Evolutionary conservation across 2,888 invertebrate genomes (phyloP).

Genomic region (Saturnia pavonia): DNA sequence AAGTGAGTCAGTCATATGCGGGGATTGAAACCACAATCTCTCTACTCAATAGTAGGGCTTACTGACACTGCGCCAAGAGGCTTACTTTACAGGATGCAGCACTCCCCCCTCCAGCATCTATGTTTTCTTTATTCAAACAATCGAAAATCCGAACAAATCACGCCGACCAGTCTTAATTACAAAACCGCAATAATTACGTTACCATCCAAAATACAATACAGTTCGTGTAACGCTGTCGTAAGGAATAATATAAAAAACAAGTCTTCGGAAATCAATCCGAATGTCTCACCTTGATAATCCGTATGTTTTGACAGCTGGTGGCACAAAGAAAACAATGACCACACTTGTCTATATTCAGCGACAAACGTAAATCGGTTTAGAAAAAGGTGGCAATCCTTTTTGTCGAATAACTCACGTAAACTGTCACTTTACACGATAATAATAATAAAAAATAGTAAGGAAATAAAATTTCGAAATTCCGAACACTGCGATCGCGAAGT

Average conservation of each 20-base stretch:
- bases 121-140: not conserved
- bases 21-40: too few species aligned
- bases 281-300: slow-evolving; percentile 69
- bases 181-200: slow-evolving; percentile 14
- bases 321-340: slow-evolving; percentile 50
- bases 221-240: slow-evolving; percentile 5
- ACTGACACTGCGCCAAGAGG: too few species aligned
- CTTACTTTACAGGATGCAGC: too few species aligned
- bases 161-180: not conserved
- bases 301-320: slow-evolving; percentile 72
- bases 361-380: slow-evolving; percentile 16
- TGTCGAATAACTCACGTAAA: slow-evolving; percentile 25
- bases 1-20: too few species aligned
- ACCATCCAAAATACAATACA: not conserved
- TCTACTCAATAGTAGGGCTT: too few species aligned
- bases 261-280: slow-evolving; percentile 48
- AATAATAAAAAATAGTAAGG: not conserved
- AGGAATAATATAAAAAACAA: slow-evolving; percentile 31
- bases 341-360: slow-evolving; percentile 18
- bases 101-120: not conserved
- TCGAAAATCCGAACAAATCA: not conserved
- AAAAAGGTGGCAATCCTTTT: slow-evolving; percentile 12
- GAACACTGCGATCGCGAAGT: slow-evolving; percentile 28
- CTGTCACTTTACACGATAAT: slow-evolving; percentile 24
- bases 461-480: slow-evolving; percentile 26